Evolutionary conservation across 2,113 vertebrate species (phyloP), one percentile per base, ranked within the genome.

Genomic region (Saimiri boliviensis): DNA sequence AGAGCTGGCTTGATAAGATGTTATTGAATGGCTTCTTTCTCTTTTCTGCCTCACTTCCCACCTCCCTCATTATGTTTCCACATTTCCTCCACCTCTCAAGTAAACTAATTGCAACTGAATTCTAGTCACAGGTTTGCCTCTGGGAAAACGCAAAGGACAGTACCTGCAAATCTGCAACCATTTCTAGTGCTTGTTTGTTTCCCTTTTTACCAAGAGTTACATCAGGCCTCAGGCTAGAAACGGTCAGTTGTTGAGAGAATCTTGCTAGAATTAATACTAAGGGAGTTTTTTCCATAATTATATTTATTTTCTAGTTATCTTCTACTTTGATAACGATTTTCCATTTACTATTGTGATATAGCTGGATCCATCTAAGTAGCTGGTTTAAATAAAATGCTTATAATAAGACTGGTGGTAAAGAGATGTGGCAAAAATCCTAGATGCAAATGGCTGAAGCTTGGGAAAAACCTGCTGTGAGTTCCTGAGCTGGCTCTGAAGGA

Each of bases 261-360:
- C 79, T 92, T 60, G 58, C 45, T 85, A 79, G 83, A 95, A 73
- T 86, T 91, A 86, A 19, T 30, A 88, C 32, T 35, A 42, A 30
- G 9, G 66, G 47, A 14, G 9, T 25, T n/a, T 27, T 40, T 70
- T 1, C 40, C 45, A 85, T 58, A 47, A 58, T 58, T 91, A n/a
- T 81, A 56, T 60, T 71, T 60, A 54, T 47, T 91, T 93, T 83
- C 89, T 54, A 63, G 42, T 85, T 81, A 35, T 32, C 20, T 58
- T 92, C 52, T 56, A 47, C 82, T 91, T 91, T 93, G 58, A 49
- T 84, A 88, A 68, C 74, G 17, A 70, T 70, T 89, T 93, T 91
- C 73, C 66, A 35, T 56, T 76, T 85, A 63, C 17, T 91, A 14
- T 54, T 58, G 8, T 77, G 68, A 77, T 68, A 68, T 52, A 76